A percentile compares a stretch with the other conserved stretches of the same genome.
Conservation (phyloP, 2,888 invertebrate species). For the Deilephila porcellus region DNA sequence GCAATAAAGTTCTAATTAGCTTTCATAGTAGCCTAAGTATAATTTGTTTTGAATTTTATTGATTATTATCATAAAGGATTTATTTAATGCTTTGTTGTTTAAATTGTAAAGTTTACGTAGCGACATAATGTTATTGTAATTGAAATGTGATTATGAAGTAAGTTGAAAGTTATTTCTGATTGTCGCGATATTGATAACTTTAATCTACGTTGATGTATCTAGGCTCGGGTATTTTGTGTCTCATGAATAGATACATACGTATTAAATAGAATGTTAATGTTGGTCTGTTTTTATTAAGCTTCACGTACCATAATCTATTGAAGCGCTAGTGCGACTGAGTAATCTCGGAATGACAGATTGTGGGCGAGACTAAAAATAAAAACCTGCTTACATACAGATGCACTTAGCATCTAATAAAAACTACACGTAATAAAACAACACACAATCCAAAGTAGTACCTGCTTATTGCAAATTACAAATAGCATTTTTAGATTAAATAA, state of each 20-base stretch:
- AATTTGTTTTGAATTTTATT: neutral
- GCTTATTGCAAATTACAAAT: no score
- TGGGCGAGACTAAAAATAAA: constrained; percentile 56
- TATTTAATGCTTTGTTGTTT: neutral
- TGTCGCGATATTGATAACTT: constrained; percentile 7
- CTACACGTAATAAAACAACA: constrained; percentile 4
- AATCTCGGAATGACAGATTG: constrained; percentile 52
- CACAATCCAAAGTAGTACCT: neutral
- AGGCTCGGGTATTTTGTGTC: neutral
- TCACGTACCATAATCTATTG: constrained; percentile 43
- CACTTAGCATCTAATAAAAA: constrained; percentile 19
- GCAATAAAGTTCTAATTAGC: constrained; percentile 11
- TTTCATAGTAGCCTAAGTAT: neutral
- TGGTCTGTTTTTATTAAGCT: constrained; percentile 44
- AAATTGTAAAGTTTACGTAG: neutral
- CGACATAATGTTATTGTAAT: neutral
- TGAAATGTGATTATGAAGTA: neutral
- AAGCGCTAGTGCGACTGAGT: constrained; percentile 44
- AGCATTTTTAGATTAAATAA: neutral
- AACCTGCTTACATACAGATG: constrained; percentile 30
- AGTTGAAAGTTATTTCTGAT: neutral
- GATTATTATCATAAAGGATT: neutral
- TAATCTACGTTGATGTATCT: neutral
- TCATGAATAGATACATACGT: neutral
- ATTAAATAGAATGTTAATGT: constrained; percentile 28